A percentile compares a stretch with the other conserved stretches of the same genome.
Conservation (phyloP, 2,113 vertebrate genomes). For the Malurus cyaneus region DNA sequence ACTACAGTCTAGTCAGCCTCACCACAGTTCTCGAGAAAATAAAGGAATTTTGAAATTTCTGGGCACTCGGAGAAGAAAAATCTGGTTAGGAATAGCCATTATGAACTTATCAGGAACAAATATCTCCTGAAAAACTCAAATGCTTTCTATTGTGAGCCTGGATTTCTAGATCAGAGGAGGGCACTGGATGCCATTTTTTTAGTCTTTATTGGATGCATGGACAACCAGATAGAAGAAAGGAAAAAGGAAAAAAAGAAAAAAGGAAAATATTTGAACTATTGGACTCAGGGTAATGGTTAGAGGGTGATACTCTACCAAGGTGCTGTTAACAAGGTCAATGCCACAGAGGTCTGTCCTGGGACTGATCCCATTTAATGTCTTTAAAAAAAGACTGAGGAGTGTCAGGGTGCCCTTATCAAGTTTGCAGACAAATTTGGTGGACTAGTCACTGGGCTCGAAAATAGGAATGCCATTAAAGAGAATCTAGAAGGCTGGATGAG, state of each 20-base stretch:
- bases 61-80: not conserved
- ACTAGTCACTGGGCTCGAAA: rapidly evolving
- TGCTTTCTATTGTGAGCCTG: not conserved
- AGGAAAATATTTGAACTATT: not conserved
- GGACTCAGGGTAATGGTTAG: not conserved
- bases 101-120: not conserved
- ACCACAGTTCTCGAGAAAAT: not conserved
- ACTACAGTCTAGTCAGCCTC: not conserved
- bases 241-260: no score
- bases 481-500: not conserved
- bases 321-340: not conserved
- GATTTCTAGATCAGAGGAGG: not conserved
- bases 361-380: not conserved
- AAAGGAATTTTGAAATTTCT: not conserved
- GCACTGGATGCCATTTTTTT: not conserved
- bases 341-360: not conserved
- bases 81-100: not conserved
- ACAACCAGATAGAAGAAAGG: not conserved
- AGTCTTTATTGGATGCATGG: not conserved
- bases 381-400: not conserved
- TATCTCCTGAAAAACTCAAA: not conserved
- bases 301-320: not conserved
- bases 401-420: not conserved
- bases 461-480: not conserved
- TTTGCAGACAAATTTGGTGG: not conserved